These are phyloP conservation scores for Antigone vipio DNA, from an alignment of 2,113 vertebrate species.

Conservation along the genomic window DNA sequence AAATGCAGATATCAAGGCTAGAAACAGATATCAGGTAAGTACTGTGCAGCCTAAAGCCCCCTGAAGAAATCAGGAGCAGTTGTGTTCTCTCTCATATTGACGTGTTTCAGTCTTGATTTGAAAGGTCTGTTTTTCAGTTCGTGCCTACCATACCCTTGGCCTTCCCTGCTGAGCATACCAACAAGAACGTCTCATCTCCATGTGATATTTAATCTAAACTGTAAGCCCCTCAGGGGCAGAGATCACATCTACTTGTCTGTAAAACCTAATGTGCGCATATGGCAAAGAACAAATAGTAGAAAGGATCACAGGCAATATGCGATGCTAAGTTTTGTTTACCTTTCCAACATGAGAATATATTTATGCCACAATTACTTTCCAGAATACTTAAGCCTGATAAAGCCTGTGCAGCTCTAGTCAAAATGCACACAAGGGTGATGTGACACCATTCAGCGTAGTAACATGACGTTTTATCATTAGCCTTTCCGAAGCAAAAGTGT, in stretches of 20 bases:
- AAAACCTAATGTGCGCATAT: constrained; percentile 50
- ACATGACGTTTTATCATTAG: neutral
- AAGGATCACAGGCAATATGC: constrained; percentile 22
- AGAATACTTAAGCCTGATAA: neutral
- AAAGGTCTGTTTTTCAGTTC: neutral
- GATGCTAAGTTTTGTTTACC: constrained; percentile 15
- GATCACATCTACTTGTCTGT: constrained; percentile 53
- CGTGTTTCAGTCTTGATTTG: neutral
- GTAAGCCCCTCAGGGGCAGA: constrained; percentile 25
- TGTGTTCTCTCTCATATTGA: neutral
- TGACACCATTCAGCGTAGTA: neutral
- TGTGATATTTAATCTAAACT: constrained; percentile 40
- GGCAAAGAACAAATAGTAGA: constrained; percentile 50
- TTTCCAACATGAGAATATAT: neutral
- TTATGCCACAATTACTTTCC: neutral
- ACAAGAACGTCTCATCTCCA: constrained; percentile 7
- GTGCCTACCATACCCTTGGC: neutral
- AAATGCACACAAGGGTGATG: neutral
- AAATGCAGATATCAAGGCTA: neutral
- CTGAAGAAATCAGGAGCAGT: neutral
- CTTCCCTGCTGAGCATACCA: constrained; percentile 26
- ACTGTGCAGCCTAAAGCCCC: neutral
- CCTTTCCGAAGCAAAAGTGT: neutral
- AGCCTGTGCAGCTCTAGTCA: neutral
- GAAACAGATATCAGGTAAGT: neutral